phyloP scores from a whole-genome alignment of 2,797 vertebrate genomes.

The Jordanella pulchra region DNA sequence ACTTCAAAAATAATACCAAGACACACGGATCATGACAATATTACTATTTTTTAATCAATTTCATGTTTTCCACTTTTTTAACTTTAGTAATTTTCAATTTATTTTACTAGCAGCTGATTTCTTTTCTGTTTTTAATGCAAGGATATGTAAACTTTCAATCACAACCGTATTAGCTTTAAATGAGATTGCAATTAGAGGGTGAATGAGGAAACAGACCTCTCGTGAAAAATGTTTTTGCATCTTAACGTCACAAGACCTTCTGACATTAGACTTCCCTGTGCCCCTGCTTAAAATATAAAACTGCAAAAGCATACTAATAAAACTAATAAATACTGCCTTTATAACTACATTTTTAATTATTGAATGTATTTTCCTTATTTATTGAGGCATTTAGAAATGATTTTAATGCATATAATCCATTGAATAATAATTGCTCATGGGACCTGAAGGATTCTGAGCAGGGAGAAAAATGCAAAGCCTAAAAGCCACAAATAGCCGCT shows the following conservation, averaged over 20 bases:
- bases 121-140: too few relatives aligned
- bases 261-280: neutral
- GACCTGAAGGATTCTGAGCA: neutral
- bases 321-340: neutral
- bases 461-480: constrained; percentile 2
- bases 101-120: too few relatives aligned
- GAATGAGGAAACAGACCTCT: too few relatives aligned
- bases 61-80: too few relatives aligned
- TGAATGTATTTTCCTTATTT: neutral
- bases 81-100: too few relatives aligned
- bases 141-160: too few relatives aligned
- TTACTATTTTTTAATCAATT: too few relatives aligned
- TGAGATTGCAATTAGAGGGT: too few relatives aligned
- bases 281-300: neutral
- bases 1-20: too few relatives aligned
- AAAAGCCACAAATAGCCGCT: constrained; percentile 15
- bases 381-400: neutral
- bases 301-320: neutral
- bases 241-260: neutral
- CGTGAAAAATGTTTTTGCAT: neutral
- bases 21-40: too few relatives aligned
- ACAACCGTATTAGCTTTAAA: too few relatives aligned
- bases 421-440: constrained; percentile 2
- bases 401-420: neutral
- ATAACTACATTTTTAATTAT: neutral